These are phyloP conservation scores for Coptotermes formosanus DNA, from an alignment of 1,140 invertebrate species.

Conservation along the genomic window DNA sequence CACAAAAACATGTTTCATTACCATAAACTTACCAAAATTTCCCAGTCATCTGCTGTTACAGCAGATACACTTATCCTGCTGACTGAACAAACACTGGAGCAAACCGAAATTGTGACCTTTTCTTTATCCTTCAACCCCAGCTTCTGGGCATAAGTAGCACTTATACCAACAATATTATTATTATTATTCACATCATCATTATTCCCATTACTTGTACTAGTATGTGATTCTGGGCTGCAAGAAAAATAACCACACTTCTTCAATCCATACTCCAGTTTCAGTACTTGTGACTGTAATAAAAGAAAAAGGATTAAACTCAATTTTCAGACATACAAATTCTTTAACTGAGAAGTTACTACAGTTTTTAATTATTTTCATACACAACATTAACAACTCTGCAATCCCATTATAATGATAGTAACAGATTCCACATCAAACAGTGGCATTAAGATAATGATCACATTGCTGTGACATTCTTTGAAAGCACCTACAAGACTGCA, in stretches of 20 bases:
- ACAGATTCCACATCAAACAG: no score
- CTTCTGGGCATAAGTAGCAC: conserved; percentile 39
- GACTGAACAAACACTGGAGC: conserved; percentile 33
- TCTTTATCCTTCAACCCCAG: conserved; percentile 40
- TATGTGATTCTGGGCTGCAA: conserved; percentile 30
- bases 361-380: no score
- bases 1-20: no score
- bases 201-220: conserved; percentile 22
- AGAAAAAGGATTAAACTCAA: not conserved
- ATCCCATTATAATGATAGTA: no score
- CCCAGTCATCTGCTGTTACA: conserved; percentile 50
- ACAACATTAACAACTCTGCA: no score
- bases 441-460: no score
- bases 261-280: conserved; percentile 33
- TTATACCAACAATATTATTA: conserved; percentile 38
- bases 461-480: no score
- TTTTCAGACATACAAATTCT: not conserved
- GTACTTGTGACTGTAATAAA: conserved; percentile 32
- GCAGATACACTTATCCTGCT: conserved; percentile 41
- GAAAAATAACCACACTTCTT: conserved; percentile 35
- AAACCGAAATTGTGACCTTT: conserved; percentile 35
- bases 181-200: conserved; percentile 27
- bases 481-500: no score
- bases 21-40: conserved; percentile 44
- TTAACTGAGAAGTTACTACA: not conserved